Percentiles rank a stretch among this genome's conserved stretches.
These are phyloP conservation scores for Chlorocebus sabaeus DNA, from an alignment of 2,113 vertebrate species.

Conservation along the genomic window DNA sequence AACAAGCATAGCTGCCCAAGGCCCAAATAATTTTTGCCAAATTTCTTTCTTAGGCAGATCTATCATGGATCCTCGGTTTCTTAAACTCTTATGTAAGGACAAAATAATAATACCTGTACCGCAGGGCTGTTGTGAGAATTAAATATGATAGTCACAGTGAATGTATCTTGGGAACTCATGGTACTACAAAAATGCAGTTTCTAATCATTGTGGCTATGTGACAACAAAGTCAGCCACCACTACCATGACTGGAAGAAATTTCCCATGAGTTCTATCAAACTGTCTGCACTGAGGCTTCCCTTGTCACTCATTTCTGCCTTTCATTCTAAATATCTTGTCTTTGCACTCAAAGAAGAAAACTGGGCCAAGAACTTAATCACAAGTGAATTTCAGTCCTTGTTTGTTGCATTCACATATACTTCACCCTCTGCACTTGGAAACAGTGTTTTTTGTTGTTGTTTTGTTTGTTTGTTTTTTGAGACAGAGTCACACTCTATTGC, in stretches of 20 bases:
- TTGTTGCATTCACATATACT: neutral
- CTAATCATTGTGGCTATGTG: neutral
- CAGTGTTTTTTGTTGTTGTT: neutral
- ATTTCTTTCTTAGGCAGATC: neutral
- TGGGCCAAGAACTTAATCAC: neutral
- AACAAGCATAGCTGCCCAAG: neutral
- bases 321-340: neutral
- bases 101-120: neutral
- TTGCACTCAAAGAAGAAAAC: neutral
- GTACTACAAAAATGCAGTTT: neutral
- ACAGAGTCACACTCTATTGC: too few relatives aligned
- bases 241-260: neutral
- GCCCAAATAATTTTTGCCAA: neutral
- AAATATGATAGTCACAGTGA: neutral
- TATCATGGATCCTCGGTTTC: conserved; percentile 9
- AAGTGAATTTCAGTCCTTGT: neutral
- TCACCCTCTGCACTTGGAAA: neutral
- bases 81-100: neutral
- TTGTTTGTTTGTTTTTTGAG: too few relatives aligned
- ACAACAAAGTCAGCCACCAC: neutral
- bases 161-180: neutral
- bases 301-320: neutral
- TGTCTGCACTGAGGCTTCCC: neutral
- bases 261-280: neutral
- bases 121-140: neutral